Base-by-base conservation (phyloP, 2,888 invertebrate genomes). In the Tanypteryx hageni region DNA sequence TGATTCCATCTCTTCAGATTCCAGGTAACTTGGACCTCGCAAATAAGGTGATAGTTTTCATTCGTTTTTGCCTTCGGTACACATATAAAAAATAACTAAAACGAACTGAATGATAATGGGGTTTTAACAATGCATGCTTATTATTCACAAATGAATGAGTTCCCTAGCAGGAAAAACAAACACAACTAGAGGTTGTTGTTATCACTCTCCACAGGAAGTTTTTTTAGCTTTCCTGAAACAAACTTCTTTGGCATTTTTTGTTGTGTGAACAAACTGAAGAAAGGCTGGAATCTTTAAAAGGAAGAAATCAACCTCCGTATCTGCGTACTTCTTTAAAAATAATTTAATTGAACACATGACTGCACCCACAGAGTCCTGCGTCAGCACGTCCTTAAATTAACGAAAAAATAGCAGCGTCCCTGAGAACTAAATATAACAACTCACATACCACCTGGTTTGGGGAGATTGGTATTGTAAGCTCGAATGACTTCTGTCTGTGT, bases 401-500 rank as follows among this genome's bases (percentile, higher is more conserved):
- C 22, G 27, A 56, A 56, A 92, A 31, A 59, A 31, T n/a, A 85
- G 81, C 76, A 57, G 59, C 81, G 27, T 82, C 82, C 81, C 81
- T 92, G 92, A 92, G 92, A 92, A 82, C 92, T 82, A 81, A 18
- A 92, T 68, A 57, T 92, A 76, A 92, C 92, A 59, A 68, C 92
- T 95, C 94, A 97, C 96, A 96, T 96, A 95, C 97, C 98, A 94
- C 96, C 97, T 94, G 97, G 97, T 95, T 98, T 97, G 95, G 98
- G 98, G 95, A 97, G 96, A 95, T 98, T 98, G 94, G 99, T 99
- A 96, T 99, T 98, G 97, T 99, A 99, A 92, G 98, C 98, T 95
- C 99, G 97, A 95, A 99, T 99, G 95, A 99, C 97, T 94, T 98
- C 98, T 94, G 99, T 98, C 96, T 99, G 98, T 92, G 98, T 97